Percentiles rank a stretch among this genome's conserved stretches.
Evolutionary conservation across 1,140 invertebrate genomes (phyloP).

Genomic region (Drosophila carrolli): DNA sequence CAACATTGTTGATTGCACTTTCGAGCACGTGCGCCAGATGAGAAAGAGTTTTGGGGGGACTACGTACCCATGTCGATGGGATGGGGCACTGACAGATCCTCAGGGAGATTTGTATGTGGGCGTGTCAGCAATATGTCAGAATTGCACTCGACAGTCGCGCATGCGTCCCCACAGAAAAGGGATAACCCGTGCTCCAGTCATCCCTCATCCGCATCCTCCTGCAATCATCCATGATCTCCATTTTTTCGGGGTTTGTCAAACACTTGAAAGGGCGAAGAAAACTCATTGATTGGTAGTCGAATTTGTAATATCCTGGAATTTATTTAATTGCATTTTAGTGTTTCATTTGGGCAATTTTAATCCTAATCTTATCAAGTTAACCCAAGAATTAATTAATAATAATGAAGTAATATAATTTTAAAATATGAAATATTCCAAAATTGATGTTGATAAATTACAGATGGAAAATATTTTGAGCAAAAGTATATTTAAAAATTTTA

Average conservation of each 20-base stretch:
- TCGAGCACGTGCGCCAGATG: constrained; percentile 57
- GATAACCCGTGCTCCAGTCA: not conserved
- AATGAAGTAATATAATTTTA: too few species aligned
- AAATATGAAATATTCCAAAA: too few species aligned
- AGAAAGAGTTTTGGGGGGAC: constrained; percentile 8
- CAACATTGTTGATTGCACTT: constrained; percentile 58
- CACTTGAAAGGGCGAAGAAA: constrained; percentile 17
- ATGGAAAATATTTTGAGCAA: too few species aligned
- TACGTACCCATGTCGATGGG: not conserved
- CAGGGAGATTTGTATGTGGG: constrained; percentile 70
- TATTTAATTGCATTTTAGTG: too few species aligned
- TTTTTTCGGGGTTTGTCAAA: constrained; percentile 9
- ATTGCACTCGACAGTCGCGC: constrained; percentile 57
- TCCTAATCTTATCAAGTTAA: not conserved
- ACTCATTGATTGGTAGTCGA: not conserved
- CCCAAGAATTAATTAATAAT: too few species aligned
- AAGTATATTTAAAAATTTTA: too few species aligned
- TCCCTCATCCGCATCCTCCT: constrained; percentile 2
- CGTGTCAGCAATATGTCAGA: constrained; percentile 77
- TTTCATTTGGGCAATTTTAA: too few species aligned
- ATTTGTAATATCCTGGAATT: not conserved
- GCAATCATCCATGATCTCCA: not conserved
- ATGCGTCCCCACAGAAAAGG: constrained; percentile 49
- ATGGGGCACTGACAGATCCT: constrained; percentile 24
- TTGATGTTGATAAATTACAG: too few species aligned